Evolutionary conservation across 30 jellyfish, hydroid and myxozoan genomes (phyloP).

Genomic region (Cassiopea andromeda): DNA sequence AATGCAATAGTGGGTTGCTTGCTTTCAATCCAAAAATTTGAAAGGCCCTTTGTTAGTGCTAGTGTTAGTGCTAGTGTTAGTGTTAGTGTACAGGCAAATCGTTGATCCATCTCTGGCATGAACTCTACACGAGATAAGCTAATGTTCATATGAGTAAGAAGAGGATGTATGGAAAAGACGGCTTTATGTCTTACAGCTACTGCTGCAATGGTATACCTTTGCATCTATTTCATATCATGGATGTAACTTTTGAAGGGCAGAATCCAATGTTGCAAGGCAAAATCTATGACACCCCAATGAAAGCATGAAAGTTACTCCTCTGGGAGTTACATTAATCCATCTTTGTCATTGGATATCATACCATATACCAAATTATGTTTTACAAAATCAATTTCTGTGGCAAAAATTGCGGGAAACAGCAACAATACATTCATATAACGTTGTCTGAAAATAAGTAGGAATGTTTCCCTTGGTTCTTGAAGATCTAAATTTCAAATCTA

Average conservation of each 20-base stretch:
- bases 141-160: background rate
- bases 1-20: background rate
- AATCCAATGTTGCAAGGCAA: too few species aligned
- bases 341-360: too few species aligned
- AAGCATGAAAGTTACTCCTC: too few species aligned
- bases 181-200: background rate
- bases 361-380: too few species aligned
- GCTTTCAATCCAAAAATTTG: background rate
- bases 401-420: background rate
- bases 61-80: too few species aligned
- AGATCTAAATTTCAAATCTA: background rate
- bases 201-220: background rate
- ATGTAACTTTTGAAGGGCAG: too few species aligned
- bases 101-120: background rate
- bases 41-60: background rate
- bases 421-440: background rate
- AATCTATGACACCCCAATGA: too few species aligned
- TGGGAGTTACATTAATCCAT: too few species aligned
- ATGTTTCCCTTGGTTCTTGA: background rate
- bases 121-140: background rate
- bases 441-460: background rate
- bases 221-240: too few species aligned
- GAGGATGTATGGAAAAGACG: background rate
- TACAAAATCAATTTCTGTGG: background rate
- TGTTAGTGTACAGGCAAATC: background rate